phyloP scores from a whole-genome alignment of 2,888 invertebrate genomes.

The Epistrophe eligans region DNA sequence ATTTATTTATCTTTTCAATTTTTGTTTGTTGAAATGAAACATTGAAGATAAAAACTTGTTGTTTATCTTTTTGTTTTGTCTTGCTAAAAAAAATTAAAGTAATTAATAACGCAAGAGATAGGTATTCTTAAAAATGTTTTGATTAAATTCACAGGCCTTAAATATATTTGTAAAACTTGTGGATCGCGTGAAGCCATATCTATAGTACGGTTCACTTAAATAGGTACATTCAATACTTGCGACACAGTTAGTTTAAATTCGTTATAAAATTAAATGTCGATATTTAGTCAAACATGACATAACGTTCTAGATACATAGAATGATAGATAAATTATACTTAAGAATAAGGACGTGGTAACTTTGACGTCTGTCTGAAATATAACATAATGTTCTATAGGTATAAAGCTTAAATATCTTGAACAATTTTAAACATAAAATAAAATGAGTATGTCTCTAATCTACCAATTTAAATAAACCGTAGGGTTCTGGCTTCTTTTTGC shows the following conservation, averaged over 20 bases:
- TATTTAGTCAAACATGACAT: too few relatives aligned
- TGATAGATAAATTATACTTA: too few relatives aligned
- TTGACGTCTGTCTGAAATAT: too few relatives aligned
- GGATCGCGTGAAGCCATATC: background rate
- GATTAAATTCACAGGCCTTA: background rate
- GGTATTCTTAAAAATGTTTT: background rate
- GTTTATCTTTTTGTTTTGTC: constrained; percentile 1
- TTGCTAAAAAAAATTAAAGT: background rate
- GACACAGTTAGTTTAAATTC: background rate
- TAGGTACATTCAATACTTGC: background rate
- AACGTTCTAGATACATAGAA: too few relatives aligned
- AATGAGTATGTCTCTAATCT: too few relatives aligned
- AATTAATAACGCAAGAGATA: background rate
- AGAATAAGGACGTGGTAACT: too few relatives aligned
- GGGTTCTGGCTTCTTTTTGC: too few relatives aligned
- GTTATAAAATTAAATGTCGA: background rate
- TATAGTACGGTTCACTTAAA: background rate
- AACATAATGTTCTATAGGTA: too few relatives aligned
- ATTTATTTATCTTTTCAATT: constrained; percentile 24
- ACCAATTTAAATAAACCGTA: too few relatives aligned
- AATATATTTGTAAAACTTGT: background rate
- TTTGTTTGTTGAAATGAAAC: constrained; percentile 7
- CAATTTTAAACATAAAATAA: too few relatives aligned
- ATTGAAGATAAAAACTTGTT: constrained; percentile 5
- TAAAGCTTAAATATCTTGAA: too few relatives aligned